Evolutionary conservation across 2,797 vertebrate genomes (phyloP), one percentile per base, ranked within the genome.

Genomic region (Phoxinus dragarum): DNA sequence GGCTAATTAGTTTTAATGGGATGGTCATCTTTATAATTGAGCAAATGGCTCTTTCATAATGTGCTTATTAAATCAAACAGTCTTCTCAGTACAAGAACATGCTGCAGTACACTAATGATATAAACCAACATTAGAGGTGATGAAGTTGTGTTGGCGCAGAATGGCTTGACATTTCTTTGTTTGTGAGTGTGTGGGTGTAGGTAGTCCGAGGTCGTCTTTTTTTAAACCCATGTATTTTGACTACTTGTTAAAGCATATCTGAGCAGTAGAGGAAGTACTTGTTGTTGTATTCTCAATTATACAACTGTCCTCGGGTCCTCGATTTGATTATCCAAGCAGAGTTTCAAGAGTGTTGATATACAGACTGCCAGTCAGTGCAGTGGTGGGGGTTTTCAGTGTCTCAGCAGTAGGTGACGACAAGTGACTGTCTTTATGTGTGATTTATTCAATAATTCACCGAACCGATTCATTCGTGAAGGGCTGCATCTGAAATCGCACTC

Each of bases 1-100:
- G 72, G 77, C 66, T 86, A 86, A 90, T 88, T 83, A 88, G 38
- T 82, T 85, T 86, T 74, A 88, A 85, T 86, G 82, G 68, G 38
- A 64, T 81, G 78, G 66, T 81, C 84, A 86, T 86, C 80, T 89
- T 81, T 66, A 73, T 89, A 86, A 89, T 82, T 86, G 56, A 82
- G 86, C 86, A 75, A 89, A 67, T 74, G 42, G 23, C 49, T 67
- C 81, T 78, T 85, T 81, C 66, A 78, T 88, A 85, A 85, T 71
- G 82, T 68, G 76, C 64, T 81, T 77, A 88, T 90, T 89, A 88
- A 86, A 72, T 83, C 74, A 74, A 84, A 68, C 68, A 73, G 67
- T 71, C 77, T 79, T 54, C n/a, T 66, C 49, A 19, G 61, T 82
- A 23, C 66, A 54, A 67, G 44, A 21, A 44, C 61, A 68, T 73